Evolutionary conservation across 2,888 invertebrate genomes (phyloP).

Genomic region (Unio delphinus): DNA sequence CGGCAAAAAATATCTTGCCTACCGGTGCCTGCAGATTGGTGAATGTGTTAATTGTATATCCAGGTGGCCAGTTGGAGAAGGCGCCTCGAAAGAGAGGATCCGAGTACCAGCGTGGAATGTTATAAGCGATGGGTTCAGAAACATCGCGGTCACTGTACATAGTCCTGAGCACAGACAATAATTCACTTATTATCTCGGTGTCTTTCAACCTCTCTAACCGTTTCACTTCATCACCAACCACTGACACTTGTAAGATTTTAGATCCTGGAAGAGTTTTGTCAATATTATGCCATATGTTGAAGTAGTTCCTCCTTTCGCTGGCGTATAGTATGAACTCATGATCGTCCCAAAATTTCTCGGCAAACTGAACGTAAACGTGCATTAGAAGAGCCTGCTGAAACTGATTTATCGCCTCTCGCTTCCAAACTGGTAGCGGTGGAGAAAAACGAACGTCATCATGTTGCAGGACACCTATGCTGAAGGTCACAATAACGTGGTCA

Average conservation of each 20-base stretch:
- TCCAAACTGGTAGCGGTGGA: constrained; percentile 25
- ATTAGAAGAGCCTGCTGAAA: constrained; percentile 11
- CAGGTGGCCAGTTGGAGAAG: constrained; percentile 24
- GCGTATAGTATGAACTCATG: constrained; percentile 20
- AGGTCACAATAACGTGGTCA: constrained; percentile 30
- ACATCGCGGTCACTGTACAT: constrained; percentile 15
- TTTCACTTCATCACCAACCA: constrained; percentile 17
- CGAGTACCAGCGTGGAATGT: constrained; percentile 16
- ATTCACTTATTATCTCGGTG: constrained; percentile 16
- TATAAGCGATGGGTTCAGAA: constrained; percentile 6
- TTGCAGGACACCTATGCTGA: constrained; percentile 37
- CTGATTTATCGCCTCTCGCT: constrained; percentile 20
- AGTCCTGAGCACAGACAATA: constrained; percentile 9
- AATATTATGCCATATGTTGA: constrained; percentile 21
- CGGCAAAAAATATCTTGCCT: constrained; percentile 30
- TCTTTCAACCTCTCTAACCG: constrained; percentile 16
- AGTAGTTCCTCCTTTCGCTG: constrained; percentile 10
- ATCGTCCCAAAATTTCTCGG: constrained; percentile 24
- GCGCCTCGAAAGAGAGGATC: constrained; percentile 24
- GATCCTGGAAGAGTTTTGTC: constrained; percentile 20
- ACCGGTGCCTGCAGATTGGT: constrained; percentile 15
- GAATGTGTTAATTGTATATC: constrained; percentile 11
- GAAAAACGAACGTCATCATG: constrained; percentile 17
- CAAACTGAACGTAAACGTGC: constrained; percentile 28
- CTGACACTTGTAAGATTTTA: constrained; percentile 22